A percentile compares a stretch with the other conserved stretches of the same genome.
Conservation (phyloP, 1,140 invertebrate species). For the Meloidogyne exigua region DNA sequence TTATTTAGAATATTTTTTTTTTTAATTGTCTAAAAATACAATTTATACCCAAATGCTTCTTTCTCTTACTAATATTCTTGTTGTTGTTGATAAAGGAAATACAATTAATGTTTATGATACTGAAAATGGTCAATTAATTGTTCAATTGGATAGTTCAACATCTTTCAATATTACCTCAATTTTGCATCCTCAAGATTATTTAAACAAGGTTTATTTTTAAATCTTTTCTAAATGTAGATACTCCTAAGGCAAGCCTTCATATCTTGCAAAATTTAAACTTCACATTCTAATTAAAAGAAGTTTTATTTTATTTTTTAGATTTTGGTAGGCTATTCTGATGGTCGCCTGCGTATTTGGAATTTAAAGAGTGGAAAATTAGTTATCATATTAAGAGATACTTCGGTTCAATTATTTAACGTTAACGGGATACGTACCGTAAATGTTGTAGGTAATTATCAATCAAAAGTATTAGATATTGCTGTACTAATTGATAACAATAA, state of each 20-base stretch:
- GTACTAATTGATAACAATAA: too few species aligned
- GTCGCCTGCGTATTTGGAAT: slow-evolving; percentile 45
- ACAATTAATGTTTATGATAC: slow-evolving; percentile 24
- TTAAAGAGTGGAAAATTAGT: slow-evolving; percentile 46
- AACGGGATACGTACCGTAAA: too few species aligned
- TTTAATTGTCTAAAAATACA: too few species aligned
- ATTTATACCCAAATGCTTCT: slow-evolving; percentile 24
- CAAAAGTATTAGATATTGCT: too few species aligned
- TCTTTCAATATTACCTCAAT: slow-evolving; percentile 28
- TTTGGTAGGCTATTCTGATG: slow-evolving; percentile 33
- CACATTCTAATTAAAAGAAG: too few species aligned
- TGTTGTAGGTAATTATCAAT: too few species aligned
- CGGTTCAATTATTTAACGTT: too few species aligned
- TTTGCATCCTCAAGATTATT: slow-evolving; percentile 33
- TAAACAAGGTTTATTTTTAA: slow-evolving; percentile 31
- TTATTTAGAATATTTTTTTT: too few species aligned
- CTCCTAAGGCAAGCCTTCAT: too few species aligned
- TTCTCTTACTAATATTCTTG: slow-evolving; percentile 21
- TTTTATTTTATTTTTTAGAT: slow-evolving; percentile 34
- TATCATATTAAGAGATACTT: too few species aligned
- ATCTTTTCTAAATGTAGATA: too few species aligned
- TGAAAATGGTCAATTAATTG: slow-evolving; percentile 16
- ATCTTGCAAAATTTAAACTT: too few species aligned
- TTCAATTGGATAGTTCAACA: slow-evolving; percentile 26
- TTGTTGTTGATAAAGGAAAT: slow-evolving; percentile 33